Evolutionary conservation across 2,113 vertebrate genomes (phyloP).

Genomic region (Bolborhynchus lineola): DNA sequence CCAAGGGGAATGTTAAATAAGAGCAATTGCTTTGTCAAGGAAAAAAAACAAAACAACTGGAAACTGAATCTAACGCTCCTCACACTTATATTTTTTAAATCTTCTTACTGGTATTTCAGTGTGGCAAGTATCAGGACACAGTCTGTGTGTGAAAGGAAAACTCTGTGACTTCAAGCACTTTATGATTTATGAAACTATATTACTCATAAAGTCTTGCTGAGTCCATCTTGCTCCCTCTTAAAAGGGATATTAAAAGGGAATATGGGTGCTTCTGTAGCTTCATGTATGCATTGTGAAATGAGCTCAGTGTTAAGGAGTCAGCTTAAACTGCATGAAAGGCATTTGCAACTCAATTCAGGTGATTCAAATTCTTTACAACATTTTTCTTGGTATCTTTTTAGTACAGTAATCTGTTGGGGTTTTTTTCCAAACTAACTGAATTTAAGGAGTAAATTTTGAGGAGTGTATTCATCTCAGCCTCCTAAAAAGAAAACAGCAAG

Average conservation of each 20-base stretch:
- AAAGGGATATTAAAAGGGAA: neutral
- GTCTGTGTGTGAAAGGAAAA: neutral
- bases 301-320: rapidly evolving
- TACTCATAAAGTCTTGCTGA: neutral
- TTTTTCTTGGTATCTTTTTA: neutral
- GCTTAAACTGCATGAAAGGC: neutral
- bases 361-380: neutral
- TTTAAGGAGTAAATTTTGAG: neutral
- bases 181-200: neutral
- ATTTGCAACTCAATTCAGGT: neutral
- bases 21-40: neutral
- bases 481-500: neutral
- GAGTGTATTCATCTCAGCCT: neutral
- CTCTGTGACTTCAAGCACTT: neutral
- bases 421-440: neutral
- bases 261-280: neutral
- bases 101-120: neutral
- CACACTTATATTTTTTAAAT: neutral
- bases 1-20: neutral
- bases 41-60: neutral
- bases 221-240: neutral
- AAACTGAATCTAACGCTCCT: neutral
- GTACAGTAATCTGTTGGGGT: neutral
- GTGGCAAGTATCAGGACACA: neutral
- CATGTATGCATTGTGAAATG: rapidly evolving